Conservation (phyloP, 2,888 invertebrate species). For the Iselma pallidipennis region DNA sequence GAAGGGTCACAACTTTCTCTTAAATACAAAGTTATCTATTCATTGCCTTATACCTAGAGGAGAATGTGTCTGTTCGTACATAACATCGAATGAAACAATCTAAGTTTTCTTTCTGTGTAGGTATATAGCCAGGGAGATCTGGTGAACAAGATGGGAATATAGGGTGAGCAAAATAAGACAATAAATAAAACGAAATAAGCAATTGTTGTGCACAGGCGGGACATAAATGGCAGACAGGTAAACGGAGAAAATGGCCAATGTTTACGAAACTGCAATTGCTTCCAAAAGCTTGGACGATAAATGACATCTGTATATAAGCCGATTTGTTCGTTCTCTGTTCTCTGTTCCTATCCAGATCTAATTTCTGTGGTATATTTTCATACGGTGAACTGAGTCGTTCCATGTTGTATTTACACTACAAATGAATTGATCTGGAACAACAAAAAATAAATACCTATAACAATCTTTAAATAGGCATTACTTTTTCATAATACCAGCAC, state of each 20-base stretch:
- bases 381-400: neutral
- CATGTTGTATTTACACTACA: neutral
- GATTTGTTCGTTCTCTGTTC: constrained; percentile 38
- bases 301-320: constrained; percentile 44
- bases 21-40: neutral
- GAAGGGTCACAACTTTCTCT: constrained; percentile 18
- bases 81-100: constrained; percentile 14
- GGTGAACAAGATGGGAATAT: constrained; percentile 32
- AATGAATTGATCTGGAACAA: neutral
- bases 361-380: constrained; percentile 26
- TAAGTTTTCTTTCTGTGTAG: constrained; percentile 12
- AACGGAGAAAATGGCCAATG: constrained; percentile 43
- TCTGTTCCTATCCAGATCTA: constrained; percentile 35
- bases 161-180: constrained; percentile 46
- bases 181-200: constrained; percentile 52
- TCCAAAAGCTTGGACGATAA: constrained; percentile 45
- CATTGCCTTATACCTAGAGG: neutral
- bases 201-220: constrained; percentile 39
- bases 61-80: neutral
- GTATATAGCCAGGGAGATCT: neutral
- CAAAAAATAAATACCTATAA: neutral
- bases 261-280: constrained; percentile 48
- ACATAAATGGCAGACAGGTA: constrained; percentile 41
- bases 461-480: neutral
- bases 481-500: neutral